Evolutionary conservation across 2,888 invertebrate species (phyloP).

Genomic region (Caenorhabditis panamensis): DNA sequence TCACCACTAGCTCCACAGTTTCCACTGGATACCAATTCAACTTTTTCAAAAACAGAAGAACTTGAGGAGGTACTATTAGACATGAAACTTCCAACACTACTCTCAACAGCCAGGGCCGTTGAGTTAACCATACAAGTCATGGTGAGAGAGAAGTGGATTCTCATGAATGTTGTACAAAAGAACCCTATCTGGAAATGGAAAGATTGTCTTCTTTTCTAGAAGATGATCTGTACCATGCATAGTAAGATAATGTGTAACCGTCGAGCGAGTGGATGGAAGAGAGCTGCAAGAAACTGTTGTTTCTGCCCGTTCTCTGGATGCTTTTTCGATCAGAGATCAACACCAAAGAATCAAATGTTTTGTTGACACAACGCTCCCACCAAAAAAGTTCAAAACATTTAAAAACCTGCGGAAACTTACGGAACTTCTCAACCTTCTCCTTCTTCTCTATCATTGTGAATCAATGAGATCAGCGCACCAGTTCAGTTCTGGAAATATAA

Average conservation of each 20-base stretch:
- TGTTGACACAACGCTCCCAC: too few relatives aligned
- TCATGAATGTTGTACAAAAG: slow-evolving; percentile 60
- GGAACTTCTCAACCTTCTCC: slow-evolving; percentile 10
- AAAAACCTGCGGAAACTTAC: slow-evolving; percentile 5
- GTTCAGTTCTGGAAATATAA: slow-evolving; percentile 4
- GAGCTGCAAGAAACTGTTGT: slow-evolving; percentile 39
- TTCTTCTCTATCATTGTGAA: background rate
- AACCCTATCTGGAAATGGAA: slow-evolving; percentile 44
- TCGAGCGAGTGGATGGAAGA: slow-evolving; percentile 62
- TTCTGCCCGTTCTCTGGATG: too few relatives aligned
- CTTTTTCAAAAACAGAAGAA: slow-evolving; percentile 22
- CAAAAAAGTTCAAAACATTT: background rate
- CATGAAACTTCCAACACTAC: background rate
- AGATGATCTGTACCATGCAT: slow-evolving; percentile 25
- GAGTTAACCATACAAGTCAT: slow-evolving; percentile 70
- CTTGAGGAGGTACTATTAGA: background rate
- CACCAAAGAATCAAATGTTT: too few relatives aligned
- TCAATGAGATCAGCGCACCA: slow-evolving; percentile 6
- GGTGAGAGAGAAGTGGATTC: slow-evolving; percentile 58
- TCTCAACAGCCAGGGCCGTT: slow-evolving; percentile 54
- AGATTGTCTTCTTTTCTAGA: background rate
- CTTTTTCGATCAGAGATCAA: too few relatives aligned
- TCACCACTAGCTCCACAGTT: slow-evolving; percentile 18
- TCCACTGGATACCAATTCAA: slow-evolving; percentile 13
- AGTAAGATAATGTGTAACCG: slow-evolving; percentile 61